These are phyloP conservation scores for Chloromyia formosa DNA, from an alignment of 2,888 invertebrate genomes.

Conservation along the genomic window DNA sequence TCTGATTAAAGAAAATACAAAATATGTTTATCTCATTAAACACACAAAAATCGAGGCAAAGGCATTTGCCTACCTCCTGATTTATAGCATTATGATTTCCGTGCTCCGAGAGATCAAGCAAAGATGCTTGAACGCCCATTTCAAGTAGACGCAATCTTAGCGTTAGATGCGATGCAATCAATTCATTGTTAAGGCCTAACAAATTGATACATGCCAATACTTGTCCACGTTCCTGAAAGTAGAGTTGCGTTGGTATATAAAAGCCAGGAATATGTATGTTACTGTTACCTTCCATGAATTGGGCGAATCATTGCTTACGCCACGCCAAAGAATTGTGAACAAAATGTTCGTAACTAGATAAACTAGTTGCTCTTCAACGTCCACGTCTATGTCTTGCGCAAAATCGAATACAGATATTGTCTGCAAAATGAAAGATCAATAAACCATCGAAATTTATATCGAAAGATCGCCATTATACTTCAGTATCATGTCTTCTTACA, in stretches of 20 bases:
- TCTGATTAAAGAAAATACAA: slow-evolving; percentile 55
- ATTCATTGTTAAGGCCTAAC: slow-evolving; percentile 67
- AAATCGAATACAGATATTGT: slow-evolving; percentile 55
- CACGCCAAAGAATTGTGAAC: slow-evolving; percentile 70
- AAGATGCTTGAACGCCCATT: slow-evolving; percentile 69
- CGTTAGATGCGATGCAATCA: slow-evolving; percentile 67
- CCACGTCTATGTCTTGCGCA: slow-evolving; percentile 60
- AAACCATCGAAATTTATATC: neutral
- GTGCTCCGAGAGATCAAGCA: slow-evolving; percentile 68
- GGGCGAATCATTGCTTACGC: slow-evolving; percentile 67
- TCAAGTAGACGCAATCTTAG: slow-evolving; percentile 68
- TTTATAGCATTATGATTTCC: slow-evolving; percentile 63
- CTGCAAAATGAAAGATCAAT: slow-evolving; percentile 8
- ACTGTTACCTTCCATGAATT: slow-evolving; percentile 68
- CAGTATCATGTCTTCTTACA: slow-evolving; percentile 38
- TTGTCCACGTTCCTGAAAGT: slow-evolving; percentile 67
- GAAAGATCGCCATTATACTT: neutral
- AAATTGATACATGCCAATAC: slow-evolving; percentile 70
- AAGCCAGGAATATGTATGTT: no score
- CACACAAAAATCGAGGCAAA: neutral
- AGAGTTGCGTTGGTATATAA: no score
- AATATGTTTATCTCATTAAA: neutral
- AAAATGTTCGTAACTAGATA: slow-evolving; percentile 68
- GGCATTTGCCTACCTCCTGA: slow-evolving; percentile 59
- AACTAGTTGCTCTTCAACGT: slow-evolving; percentile 68